These are phyloP conservation scores for Patiria miniata DNA, from an alignment of 35 echinoderm and acorn worm genomes.

Conservation along the genomic window DNA sequence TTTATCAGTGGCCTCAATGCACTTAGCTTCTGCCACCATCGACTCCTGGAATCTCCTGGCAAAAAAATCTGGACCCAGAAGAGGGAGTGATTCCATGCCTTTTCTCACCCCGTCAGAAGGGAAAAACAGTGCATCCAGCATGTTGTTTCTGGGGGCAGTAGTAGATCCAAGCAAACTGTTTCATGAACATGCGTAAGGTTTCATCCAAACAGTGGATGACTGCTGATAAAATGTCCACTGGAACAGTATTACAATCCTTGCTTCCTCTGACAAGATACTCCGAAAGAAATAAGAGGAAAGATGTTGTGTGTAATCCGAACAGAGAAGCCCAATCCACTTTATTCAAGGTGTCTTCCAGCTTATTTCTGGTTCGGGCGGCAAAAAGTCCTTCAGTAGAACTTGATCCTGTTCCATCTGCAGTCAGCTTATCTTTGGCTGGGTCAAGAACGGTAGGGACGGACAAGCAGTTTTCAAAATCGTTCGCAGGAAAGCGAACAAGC, in stretches of 20 bases:
- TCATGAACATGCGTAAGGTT: not conserved
- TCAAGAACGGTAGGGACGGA: too few relatives aligned
- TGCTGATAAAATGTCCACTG: not conserved
- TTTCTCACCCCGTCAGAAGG: not conserved
- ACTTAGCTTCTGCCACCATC: not conserved
- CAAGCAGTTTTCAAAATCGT: too few relatives aligned
- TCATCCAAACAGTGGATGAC: not conserved
- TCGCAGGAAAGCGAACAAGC: too few relatives aligned
- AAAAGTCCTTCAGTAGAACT: too few relatives aligned
- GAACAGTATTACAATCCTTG: not conserved
- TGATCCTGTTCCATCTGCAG: too few relatives aligned
- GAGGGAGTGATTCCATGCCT: not conserved
- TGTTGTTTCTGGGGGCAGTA: not conserved
- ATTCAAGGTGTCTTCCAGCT: not conserved
- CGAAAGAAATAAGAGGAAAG: not conserved
- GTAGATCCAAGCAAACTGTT: not conserved
- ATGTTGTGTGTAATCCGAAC: too few relatives aligned
- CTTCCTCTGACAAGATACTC: not conserved
- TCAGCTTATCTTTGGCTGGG: too few relatives aligned
- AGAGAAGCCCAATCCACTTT: not conserved
- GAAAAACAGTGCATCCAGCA: not conserved
- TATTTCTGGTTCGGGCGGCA: too few relatives aligned
- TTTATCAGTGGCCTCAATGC: not conserved
- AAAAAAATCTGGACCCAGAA: too few relatives aligned
- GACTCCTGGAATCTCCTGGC: not conserved